These are phyloP conservation scores for Hirundo rustica DNA, from an alignment of 2,797 vertebrate genomes.

Conservation along the genomic window DNA sequence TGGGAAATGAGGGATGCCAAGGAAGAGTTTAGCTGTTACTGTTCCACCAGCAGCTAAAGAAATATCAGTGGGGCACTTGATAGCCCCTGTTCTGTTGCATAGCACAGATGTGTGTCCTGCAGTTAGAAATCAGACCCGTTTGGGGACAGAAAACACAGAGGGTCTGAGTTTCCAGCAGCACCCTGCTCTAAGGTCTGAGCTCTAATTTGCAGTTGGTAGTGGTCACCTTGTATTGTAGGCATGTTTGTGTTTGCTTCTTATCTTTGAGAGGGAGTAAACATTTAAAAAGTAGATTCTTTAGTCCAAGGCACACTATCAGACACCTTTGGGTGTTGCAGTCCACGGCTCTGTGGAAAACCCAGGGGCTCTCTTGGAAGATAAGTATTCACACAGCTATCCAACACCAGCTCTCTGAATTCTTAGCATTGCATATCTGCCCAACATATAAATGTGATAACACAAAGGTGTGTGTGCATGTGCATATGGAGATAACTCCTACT, in stretches of 20 bases:
- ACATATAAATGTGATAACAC: background rate
- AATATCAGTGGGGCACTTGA: background rate
- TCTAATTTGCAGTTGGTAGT: background rate
- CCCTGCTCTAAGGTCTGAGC: background rate
- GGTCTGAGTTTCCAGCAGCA: background rate
- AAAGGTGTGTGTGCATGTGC: background rate
- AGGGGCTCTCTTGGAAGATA: constrained; percentile 8
- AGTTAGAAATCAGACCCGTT: background rate
- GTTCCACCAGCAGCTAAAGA: background rate
- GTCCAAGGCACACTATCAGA: background rate
- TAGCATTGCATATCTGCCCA: background rate
- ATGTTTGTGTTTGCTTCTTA: background rate
- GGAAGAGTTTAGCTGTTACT: background rate
- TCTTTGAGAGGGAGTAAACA: constrained; percentile 4
- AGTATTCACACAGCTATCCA: background rate
- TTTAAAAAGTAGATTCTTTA: constrained; percentile 3
- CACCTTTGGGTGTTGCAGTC: constrained; percentile 33
- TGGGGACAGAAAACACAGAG: background rate
- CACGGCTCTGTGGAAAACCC: background rate
- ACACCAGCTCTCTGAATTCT: constrained; percentile 1
- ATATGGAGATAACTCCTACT: background rate
- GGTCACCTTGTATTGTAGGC: background rate
- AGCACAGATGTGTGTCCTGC: background rate
- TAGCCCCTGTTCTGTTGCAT: background rate
- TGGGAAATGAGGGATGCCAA: background rate